Conservation (phyloP, 2,888 invertebrate species). For the Cerastis leucographa region DNA sequence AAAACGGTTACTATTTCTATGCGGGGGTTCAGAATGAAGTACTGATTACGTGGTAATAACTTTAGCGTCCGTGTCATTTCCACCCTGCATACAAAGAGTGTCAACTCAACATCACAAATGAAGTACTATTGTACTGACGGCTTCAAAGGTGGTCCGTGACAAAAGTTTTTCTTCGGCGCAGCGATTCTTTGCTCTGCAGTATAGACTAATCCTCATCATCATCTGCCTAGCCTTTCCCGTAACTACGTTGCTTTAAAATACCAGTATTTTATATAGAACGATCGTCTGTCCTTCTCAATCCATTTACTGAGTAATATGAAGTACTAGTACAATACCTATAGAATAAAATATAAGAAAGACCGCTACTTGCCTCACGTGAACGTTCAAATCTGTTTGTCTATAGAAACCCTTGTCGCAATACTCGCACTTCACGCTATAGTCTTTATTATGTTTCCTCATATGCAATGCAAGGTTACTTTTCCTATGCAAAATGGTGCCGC, state of each 20-base stretch:
- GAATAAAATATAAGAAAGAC: background rate
- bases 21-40: too few relatives aligned
- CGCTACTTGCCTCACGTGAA: constrained; percentile 78
- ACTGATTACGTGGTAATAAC: too few relatives aligned
- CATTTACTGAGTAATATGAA: background rate
- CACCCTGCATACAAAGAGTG: too few relatives aligned
- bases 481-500: constrained; percentile 75
- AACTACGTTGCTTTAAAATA: background rate
- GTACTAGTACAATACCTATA: background rate
- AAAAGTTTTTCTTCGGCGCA: too few relatives aligned
- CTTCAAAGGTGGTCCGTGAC: too few relatives aligned
- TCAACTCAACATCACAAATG: too few relatives aligned
- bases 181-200: too few relatives aligned
- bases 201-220: too few relatives aligned
- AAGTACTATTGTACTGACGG: too few relatives aligned
- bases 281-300: background rate
- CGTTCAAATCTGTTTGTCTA: constrained; percentile 74
- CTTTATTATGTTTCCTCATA: constrained; percentile 79
- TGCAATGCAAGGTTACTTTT: constrained; percentile 79
- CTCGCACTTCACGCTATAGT: constrained; percentile 73
- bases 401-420: constrained; percentile 82
- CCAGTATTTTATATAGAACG: background rate
- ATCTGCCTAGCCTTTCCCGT: background rate
- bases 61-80: too few relatives aligned
- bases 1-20: too few relatives aligned